A percentile compares a stretch with the other conserved stretches of the same genome.
Conservation (phyloP, 1,140 invertebrate species). For the Scaptomyza montana region DNA sequence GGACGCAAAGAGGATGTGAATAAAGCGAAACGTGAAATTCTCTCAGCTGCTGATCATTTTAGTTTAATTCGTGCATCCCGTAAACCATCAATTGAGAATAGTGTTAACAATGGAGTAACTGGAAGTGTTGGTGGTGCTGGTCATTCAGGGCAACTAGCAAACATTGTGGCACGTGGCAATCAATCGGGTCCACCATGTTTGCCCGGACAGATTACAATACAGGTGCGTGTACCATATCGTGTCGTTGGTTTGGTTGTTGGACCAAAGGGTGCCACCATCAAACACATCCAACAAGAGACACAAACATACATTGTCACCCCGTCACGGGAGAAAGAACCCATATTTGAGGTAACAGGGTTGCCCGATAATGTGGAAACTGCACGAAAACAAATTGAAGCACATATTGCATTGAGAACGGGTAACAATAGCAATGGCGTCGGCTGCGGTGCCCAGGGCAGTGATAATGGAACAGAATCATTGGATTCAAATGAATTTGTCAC, state of each 20-base stretch:
- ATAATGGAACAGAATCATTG: constrained; percentile 42
- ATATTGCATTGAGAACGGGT: constrained; percentile 98
- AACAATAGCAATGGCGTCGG: constrained; percentile 70
- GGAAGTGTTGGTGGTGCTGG: constrained; percentile 12
- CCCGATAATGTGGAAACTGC: constrained; percentile 98
- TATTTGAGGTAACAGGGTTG: constrained; percentile 98
- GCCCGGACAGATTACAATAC: constrained; percentile 97
- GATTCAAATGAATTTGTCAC: constrained; percentile 42
- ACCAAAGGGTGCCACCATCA: constrained; percentile 99
- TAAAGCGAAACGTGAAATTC: constrained; percentile 98
- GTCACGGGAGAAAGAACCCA: constrained; percentile 98
- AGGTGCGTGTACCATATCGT: constrained; percentile 98
- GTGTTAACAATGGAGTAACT: constrained; percentile 44
- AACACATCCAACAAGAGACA: constrained; percentile 99
- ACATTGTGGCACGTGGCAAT: constrained; percentile 83
- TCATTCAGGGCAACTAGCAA: constrained; percentile 1
- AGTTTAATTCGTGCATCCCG: constrained; percentile 98
- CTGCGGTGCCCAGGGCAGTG: constrained; percentile 21
- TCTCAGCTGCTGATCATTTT: constrained; percentile 99
- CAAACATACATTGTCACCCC: constrained; percentile 99
- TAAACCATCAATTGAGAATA: constrained; percentile 86
- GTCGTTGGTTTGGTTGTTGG: constrained; percentile 99
- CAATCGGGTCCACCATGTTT: constrained; percentile 92
- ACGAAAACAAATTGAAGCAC: constrained; percentile 97
- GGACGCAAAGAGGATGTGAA: constrained; percentile 99